Evolutionary conservation across 1,140 invertebrate species (phyloP).

Genomic region (Neoseiulus cucumeris): DNA sequence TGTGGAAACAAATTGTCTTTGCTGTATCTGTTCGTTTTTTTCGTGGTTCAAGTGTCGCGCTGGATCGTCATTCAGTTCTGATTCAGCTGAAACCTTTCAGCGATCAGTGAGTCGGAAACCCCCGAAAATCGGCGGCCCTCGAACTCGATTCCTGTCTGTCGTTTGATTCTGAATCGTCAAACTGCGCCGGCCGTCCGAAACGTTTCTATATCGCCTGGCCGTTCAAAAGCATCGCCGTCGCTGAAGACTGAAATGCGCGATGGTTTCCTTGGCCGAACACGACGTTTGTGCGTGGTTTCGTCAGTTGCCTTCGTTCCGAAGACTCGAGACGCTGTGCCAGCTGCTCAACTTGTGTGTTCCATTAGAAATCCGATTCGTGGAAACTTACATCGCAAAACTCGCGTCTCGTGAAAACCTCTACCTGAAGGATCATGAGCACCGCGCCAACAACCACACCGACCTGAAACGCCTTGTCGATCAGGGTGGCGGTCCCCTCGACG

Average conservation of each 20-base stretch:
- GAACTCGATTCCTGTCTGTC: too few relatives aligned
- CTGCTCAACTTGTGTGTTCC: not conserved
- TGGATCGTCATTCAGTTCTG: too few relatives aligned
- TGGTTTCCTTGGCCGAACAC: conserved; percentile 2
- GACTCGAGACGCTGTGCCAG: conserved; percentile 1
- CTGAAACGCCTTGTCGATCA: not conserved
- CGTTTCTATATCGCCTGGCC: too few relatives aligned
- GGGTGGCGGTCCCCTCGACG: not conserved
- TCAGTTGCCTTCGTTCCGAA: not conserved
- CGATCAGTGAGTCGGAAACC: too few relatives aligned
- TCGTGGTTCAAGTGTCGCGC: too few relatives aligned
- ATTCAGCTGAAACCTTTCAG: too few relatives aligned
- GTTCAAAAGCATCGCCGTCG: too few relatives aligned
- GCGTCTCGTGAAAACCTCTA: not conserved
- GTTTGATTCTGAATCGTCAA: too few relatives aligned
- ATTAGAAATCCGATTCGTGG: not conserved
- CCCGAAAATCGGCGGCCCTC: too few relatives aligned
- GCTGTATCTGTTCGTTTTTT: too few relatives aligned
- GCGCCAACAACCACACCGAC: not conserved
- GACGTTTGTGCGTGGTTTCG: conserved; percentile 3
- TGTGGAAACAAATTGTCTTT: too few relatives aligned
- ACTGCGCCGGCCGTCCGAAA: too few relatives aligned
- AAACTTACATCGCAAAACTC: not conserved
- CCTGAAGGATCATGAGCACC: not conserved
- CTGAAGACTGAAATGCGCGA: not conserved